Percentiles rank a stretch among this genome's conserved stretches.
Evolutionary conservation across 2,113 vertebrate species (phyloP).

Genomic region (Myiagra hebetior): DNA sequence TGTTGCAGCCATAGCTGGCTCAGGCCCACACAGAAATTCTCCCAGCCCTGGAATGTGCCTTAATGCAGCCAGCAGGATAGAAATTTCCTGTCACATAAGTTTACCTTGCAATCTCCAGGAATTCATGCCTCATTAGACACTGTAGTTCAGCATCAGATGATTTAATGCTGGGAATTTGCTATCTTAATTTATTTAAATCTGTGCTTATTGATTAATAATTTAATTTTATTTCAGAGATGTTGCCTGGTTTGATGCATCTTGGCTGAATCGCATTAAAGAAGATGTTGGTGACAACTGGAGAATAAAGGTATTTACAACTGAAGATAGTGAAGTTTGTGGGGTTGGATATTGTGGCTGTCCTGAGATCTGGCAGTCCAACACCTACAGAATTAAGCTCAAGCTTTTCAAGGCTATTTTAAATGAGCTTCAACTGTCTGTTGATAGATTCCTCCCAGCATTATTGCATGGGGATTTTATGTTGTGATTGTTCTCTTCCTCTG

Average conservation of each 20-base stretch:
- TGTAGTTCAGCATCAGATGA: background rate
- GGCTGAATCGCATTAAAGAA: slow-evolving; percentile 91
- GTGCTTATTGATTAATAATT: background rate
- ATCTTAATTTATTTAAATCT: background rate
- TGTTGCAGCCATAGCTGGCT: background rate
- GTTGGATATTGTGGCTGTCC: background rate
- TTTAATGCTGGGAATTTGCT: background rate
- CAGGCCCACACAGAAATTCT: background rate
- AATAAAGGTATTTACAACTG: slow-evolving; percentile 85
- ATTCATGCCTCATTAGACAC: background rate
- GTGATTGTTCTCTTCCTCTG: background rate
- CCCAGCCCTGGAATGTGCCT: background rate
- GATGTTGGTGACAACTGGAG: slow-evolving; percentile 93
- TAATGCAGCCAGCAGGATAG: background rate
- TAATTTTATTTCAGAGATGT: slow-evolving; percentile 81
- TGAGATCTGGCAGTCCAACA: background rate
- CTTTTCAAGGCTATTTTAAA: background rate
- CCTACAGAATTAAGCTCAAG: background rate
- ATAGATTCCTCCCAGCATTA: background rate
- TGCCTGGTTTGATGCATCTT: slow-evolving; percentile 86
- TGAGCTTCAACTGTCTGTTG: background rate
- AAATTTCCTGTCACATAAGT: background rate
- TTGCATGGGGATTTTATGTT: background rate
- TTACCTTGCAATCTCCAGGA: background rate
- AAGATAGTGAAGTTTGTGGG: background rate